Evolutionary conservation across 2,797 vertebrate species (phyloP), one percentile per base, ranked within the genome.

Genomic region (Microctenopoma lineatum): DNA sequence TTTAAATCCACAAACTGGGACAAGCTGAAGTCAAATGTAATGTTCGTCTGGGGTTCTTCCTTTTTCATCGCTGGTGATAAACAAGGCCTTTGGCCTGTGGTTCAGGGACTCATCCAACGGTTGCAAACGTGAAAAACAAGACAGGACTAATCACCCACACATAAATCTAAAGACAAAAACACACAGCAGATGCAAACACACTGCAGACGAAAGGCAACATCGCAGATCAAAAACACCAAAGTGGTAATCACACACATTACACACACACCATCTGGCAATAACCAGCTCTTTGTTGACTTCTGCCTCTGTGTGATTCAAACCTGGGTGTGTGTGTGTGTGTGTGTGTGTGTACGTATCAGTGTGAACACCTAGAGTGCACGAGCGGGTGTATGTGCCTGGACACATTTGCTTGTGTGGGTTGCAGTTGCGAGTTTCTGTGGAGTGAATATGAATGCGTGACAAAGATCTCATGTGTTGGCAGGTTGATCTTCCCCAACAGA

Each of bases 381-480:
- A 70, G 73, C 70, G 58, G 29, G 48, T 66, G 66, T 64, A 42
- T 70, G 77, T 64, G 60, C 53, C 63, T 39, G 21, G 55, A 66
- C 58, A 59, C 50, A 44, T 69, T 14, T 59, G 36, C 47, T 52
- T 70, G 58, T 63, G 71, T 77, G 56, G 58, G 74, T 55, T 66
- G 51, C n/a, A 26, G 26, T 39, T 70, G 42, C 67, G 42, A 50
- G 14, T 60, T 53, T 72, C 45, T 70, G 60, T 46, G 38, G 42
- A 51, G 27, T 64, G 48, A 66, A 59, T 71, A 48, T 59, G 47
- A 77, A 63, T 62, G 67, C 72, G 80, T 63, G 73, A 83, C 78
- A 85, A 80, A 57, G 61, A 87, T 70, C 62, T 79, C 63, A 70
- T 70, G 73, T 80, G 84, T 82, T 87, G 77, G 68, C 78, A 84